These are phyloP conservation scores for Bombus difficillimus DNA, from an alignment of 1,140 invertebrate species.

Conservation along the genomic window DNA sequence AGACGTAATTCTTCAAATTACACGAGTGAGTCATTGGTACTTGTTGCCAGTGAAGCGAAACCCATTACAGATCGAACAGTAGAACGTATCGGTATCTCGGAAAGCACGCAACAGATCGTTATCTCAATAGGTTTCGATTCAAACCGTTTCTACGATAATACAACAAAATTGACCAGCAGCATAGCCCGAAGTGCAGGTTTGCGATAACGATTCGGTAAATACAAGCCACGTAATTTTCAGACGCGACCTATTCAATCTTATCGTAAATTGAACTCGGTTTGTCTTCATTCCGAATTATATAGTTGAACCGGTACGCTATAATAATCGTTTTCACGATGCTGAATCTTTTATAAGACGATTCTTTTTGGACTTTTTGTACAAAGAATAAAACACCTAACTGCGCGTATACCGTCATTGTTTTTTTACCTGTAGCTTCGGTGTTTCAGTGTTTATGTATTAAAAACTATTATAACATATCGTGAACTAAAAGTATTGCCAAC, in stretches of 20 bases:
- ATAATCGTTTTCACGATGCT: not conserved
- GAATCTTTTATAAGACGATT: too few relatives aligned
- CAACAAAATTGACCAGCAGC: not conserved
- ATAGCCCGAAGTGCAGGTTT: not conserved
- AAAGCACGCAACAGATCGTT: slow-evolving; percentile 31
- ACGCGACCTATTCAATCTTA: not conserved
- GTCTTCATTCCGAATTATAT: not conserved
- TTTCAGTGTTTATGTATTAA: not conserved
- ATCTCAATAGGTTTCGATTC: not conserved
- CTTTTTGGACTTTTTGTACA: too few relatives aligned
- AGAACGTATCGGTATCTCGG: slow-evolving; percentile 24
- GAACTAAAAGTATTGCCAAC: too few relatives aligned
- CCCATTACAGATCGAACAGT: slow-evolving; percentile 43
- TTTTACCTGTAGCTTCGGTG: not conserved
- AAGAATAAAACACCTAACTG: too few relatives aligned
- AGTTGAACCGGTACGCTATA: not conserved
- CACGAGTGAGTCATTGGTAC: slow-evolving; percentile 32
- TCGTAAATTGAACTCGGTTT: not conserved
- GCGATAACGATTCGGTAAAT: not conserved
- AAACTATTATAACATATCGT: not conserved
- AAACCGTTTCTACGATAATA: not conserved
- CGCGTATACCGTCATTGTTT: rapidly evolving
- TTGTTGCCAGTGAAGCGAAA: slow-evolving; percentile 33
- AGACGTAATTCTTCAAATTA: slow-evolving; percentile 42
- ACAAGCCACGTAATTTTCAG: not conserved